Conservation (phyloP, 2,797 vertebrate genomes). For the Chaenodraco wilsoni region DNA sequence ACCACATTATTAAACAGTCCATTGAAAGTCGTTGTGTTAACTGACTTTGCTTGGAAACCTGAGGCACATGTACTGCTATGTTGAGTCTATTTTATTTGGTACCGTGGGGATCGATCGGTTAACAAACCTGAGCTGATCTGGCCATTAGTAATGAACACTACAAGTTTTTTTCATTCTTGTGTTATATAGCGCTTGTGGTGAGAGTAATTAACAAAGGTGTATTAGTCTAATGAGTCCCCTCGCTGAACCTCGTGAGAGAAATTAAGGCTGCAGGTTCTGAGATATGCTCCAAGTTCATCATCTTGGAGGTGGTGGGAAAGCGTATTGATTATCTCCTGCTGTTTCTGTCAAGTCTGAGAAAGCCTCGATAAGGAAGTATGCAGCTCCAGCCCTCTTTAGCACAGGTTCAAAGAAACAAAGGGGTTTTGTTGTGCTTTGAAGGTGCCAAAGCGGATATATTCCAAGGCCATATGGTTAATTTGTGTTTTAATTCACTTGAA, state of each 20-base stretch:
- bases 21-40: slow-evolving; percentile 4
- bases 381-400: slow-evolving; percentile 38
- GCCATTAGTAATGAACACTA: slow-evolving; percentile 52
- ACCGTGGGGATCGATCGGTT: slow-evolving; percentile 47
- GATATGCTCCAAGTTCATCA: slow-evolving; percentile 57
- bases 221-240: slow-evolving; percentile 61
- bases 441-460: slow-evolving; percentile 34
- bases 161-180: slow-evolving; percentile 12
- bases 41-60: slow-evolving; percentile 19
- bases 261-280: slow-evolving; percentile 56
- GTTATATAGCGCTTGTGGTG: slow-evolving; percentile 32
- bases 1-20: slow-evolving; percentile 21
- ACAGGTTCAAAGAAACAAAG: slow-evolving; percentile 58
- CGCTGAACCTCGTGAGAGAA: slow-evolving; percentile 61
- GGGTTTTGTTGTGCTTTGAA: slow-evolving; percentile 56
- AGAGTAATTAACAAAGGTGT: slow-evolving; percentile 64
- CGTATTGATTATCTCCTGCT: slow-evolving; percentile 79
- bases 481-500: slow-evolving; percentile 41
- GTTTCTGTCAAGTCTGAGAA: slow-evolving; percentile 70
- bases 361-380: slow-evolving; percentile 46
- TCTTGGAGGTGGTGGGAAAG: slow-evolving; percentile 60
- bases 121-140: slow-evolving; percentile 48
- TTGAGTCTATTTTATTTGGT: slow-evolving; percentile 43
- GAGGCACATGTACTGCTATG: background rate
- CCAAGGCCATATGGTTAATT: slow-evolving; percentile 22